Conservation (phyloP, 2,113 vertebrate species). For the Bothrops jararaca region DNA sequence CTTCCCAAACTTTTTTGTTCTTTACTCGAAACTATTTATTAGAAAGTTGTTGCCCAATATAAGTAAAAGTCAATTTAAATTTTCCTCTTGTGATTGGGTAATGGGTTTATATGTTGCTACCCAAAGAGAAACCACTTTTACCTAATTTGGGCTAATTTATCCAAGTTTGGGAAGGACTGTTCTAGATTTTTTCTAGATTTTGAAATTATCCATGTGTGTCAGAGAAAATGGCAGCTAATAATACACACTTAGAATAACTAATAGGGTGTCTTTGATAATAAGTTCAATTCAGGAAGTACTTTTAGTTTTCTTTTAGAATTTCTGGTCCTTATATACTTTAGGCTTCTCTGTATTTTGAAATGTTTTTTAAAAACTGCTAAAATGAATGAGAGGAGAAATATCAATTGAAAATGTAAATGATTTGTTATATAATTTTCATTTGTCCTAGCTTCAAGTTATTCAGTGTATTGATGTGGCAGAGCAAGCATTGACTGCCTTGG, state of each 20-base stretch:
- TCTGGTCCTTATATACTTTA: neutral
- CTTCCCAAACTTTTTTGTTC: neutral
- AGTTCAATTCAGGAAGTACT: neutral
- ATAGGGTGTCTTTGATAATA: neutral
- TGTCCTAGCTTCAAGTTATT: slow-evolving; percentile 92
- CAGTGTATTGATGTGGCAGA: slow-evolving; percentile 99
- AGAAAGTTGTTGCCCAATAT: neutral
- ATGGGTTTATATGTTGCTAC: neutral
- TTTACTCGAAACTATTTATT: neutral
- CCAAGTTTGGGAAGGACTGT: neutral
- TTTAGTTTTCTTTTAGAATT: neutral
- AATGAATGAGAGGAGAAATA: neutral
- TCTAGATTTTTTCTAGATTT: neutral
- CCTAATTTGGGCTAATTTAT: neutral
- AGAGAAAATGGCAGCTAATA: neutral
- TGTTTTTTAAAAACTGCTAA: neutral
- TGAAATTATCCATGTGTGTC: neutral
- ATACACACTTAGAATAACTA: neutral
- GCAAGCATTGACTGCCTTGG: slow-evolving; percentile 94
- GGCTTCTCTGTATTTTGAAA: neutral
- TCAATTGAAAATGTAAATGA: neutral
- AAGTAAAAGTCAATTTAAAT: neutral
- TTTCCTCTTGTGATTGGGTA: neutral
- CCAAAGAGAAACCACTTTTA: neutral
- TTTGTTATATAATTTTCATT: slow-evolving; percentile 12